phyloP scores from a whole-genome alignment of 2,113 vertebrate species.

The Rostratula benghalensis region DNA sequence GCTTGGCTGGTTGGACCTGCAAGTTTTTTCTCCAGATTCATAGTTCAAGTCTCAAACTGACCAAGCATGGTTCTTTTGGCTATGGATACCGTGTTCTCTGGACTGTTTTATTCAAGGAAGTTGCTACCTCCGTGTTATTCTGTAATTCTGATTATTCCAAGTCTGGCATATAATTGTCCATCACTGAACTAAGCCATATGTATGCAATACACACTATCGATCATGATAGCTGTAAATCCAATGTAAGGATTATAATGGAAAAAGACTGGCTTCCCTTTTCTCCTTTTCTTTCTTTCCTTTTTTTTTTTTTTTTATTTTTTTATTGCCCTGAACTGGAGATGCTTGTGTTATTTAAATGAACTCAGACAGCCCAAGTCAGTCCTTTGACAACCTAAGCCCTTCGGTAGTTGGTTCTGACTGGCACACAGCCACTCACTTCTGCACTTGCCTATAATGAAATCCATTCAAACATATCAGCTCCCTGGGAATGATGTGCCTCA shows the following conservation, averaged over 20 bases:
- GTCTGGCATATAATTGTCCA: neutral
- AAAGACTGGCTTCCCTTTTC: neutral
- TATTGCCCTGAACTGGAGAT: neutral
- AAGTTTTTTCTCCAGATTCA: neutral
- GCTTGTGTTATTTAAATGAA: conserved; percentile 68
- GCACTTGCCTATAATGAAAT: conserved; percentile 57
- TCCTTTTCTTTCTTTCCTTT: too few species aligned
- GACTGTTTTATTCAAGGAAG: neutral
- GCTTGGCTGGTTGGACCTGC: neutral
- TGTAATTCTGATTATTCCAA: neutral
- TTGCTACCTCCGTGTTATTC: neutral
- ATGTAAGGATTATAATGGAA: conserved; percentile 16
- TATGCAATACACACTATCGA: neutral
- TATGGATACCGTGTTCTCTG: neutral
- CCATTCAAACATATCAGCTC: conserved; percentile 47
- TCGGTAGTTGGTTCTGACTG: conserved; percentile 52
- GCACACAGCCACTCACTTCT: conserved; percentile 54
- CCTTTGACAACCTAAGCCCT: conserved; percentile 62
- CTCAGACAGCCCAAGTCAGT: conserved; percentile 59
- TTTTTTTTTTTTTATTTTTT: too few species aligned
- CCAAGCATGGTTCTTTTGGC: neutral
- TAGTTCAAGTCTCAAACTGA: neutral
- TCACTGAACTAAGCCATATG: neutral
- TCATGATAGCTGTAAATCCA: conserved; percentile 49
- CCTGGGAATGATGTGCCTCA: conserved; percentile 13